Percentiles rank a stretch among this genome's conserved stretches.
phyloP scores from a whole-genome alignment of 1,140 invertebrate species.

The Drosophila sechellia region DNA sequence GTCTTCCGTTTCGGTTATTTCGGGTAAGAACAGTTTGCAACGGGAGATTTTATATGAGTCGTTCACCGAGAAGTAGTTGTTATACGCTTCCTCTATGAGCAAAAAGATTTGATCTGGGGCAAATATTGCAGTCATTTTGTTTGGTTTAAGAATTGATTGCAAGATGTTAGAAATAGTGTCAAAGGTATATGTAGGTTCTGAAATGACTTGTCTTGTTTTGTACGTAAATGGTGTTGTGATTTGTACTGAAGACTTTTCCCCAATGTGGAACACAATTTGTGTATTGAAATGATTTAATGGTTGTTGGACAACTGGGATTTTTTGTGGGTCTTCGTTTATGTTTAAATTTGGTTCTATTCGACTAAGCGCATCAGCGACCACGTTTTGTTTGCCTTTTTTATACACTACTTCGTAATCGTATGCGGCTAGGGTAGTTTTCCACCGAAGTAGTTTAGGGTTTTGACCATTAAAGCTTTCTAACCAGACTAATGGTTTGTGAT shows the following conservation, averaged over 20 bases:
- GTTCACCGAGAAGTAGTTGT: conserved; percentile 9
- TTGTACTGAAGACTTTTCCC: neutral
- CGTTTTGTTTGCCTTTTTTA: too few species aligned
- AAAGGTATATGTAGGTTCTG: conserved; percentile 8
- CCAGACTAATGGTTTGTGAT: too few species aligned
- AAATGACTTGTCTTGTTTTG: conserved; percentile 6
- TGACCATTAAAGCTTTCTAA: too few species aligned
- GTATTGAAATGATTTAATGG: conserved; percentile 2
- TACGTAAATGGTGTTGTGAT: conserved; percentile 11
- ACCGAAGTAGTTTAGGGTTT: too few species aligned
- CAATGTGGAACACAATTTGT: neutral
- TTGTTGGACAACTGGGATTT: neutral
- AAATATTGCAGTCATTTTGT: conserved; percentile 9
- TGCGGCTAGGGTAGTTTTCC: too few species aligned
- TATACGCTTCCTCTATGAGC: conserved; percentile 12
- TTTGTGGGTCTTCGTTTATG: neutral
- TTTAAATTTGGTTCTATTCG: too few species aligned
- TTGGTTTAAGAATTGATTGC: conserved; percentile 14
- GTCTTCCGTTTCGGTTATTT: neutral
- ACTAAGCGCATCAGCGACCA: too few species aligned
- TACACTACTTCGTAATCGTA: too few species aligned
- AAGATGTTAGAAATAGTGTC: conserved; percentile 2
- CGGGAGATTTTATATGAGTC: conserved; percentile 10
- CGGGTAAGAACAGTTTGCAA: conserved; percentile 2
- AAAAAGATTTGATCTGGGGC: conserved; percentile 3